Evolutionary conservation across 2,113 vertebrate species (phyloP), one percentile per base, ranked within the genome.

Genomic region (Vulpes vulpes): DNA sequence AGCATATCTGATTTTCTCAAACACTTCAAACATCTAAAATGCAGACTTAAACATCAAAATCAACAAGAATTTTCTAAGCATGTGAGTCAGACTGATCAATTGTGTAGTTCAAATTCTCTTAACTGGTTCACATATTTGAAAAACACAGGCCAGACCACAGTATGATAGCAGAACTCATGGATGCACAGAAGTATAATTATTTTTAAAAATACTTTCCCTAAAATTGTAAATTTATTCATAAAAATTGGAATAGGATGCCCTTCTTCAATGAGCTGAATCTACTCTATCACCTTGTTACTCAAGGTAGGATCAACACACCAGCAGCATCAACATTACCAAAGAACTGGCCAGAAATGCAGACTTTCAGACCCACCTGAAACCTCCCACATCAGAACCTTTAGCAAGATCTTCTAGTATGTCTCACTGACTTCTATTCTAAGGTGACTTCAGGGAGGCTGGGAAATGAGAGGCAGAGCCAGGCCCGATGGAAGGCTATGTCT

Each of bases 201-300:
- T 92, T 92, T 57, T 8, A 15, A 60, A 97, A 87, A 79, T 65
- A 64, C 4, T n/a, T 89, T 35, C 30, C 78, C 76, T 96, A 85
- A 76, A 38, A 71, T 25, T 80, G 14, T 53, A 91, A 38, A 49
- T 71, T 51, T 84, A 79, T 73, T 74, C n/a, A 83, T 69, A 84
- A 73, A n/a, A 85, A 62, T 65, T 2, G 32, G 35, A 43, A 65
- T 15, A 15, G 25, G 69, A 49, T 25, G 55, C 15, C 15, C n/a
- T 51, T 96, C 86, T 80, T 57, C 64, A 84, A 60, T 22, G 20
- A 57, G 3, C 32, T 8, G 43, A 89, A 43, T 55, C 51, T 86
- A 91, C 0, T 30, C 35, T 30, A 3, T 95, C 25, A 65, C 32
- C 16, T 82, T 91, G 49, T 59, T 81, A 53, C 23, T 64, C 32